These are phyloP conservation scores for Zaprionus tsacasi DNA, from an alignment of 1,140 invertebrate genomes.

Conservation along the genomic window DNA sequence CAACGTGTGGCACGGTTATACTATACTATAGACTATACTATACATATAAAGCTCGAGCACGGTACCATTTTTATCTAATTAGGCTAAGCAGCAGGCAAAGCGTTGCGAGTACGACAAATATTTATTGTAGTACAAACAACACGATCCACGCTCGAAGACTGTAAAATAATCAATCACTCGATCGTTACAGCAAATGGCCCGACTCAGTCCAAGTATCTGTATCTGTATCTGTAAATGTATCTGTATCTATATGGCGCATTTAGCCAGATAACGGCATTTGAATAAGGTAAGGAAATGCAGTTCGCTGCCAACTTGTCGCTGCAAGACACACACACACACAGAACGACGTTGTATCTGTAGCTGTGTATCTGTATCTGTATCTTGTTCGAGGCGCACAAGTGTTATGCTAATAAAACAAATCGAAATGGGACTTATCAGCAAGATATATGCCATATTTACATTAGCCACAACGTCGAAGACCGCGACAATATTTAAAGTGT, in stretches of 20 bases:
- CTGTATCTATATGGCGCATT: slow-evolving; percentile 49
- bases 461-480: slow-evolving; percentile 14
- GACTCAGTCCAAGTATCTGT: slow-evolving; percentile 43
- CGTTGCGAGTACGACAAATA: slow-evolving; percentile 60
- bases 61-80: slow-evolving; percentile 79
- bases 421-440: slow-evolving; percentile 61
- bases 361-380: slow-evolving; percentile 38
- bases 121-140: slow-evolving; percentile 78
- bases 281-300: slow-evolving; percentile 78
- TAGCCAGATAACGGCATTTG: slow-evolving; percentile 76
- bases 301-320: slow-evolving; percentile 49
- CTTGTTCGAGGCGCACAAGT: slow-evolving; percentile 58
- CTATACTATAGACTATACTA: too few relatives aligned
- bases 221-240: slow-evolving; percentile 36
- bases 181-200: slow-evolving; percentile 79
- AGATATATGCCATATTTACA: slow-evolving; percentile 54
- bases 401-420: slow-evolving; percentile 82
- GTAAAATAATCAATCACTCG: slow-evolving; percentile 80
- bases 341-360: too few relatives aligned
- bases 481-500: slow-evolving; percentile 64
- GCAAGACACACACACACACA: slow-evolving; percentile 13
- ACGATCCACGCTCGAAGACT: slow-evolving; percentile 5
- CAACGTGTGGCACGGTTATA: slow-evolving; percentile 50
- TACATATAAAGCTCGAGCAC: slow-evolving; percentile 42
- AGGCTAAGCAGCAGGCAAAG: slow-evolving; percentile 69